These are phyloP conservation scores for Phaethornis superciliosus DNA, from an alignment of 2,113 vertebrate species.

Conservation along the genomic window DNA sequence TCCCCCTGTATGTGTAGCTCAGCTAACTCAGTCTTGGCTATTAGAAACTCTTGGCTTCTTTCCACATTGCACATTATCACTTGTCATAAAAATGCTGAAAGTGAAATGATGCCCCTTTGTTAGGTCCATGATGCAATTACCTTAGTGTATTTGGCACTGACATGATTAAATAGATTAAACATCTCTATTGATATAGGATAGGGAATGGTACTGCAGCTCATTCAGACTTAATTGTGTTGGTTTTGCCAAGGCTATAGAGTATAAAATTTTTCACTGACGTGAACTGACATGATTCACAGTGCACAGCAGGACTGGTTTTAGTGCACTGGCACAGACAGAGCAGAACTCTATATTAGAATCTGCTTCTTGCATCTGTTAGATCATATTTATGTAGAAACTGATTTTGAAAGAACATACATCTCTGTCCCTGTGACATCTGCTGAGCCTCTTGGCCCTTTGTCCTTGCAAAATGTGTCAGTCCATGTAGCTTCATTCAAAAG, in stretches of 20 bases:
- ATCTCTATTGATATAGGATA: not conserved
- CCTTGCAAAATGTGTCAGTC: not conserved
- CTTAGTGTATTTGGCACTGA: slow-evolving; percentile 30
- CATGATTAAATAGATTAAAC: slow-evolving; percentile 26
- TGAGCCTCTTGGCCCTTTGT: not conserved
- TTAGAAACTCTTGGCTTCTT: slow-evolving; percentile 18
- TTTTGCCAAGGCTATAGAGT: slow-evolving; percentile 22
- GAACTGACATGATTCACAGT: slow-evolving; percentile 24
- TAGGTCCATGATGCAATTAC: slow-evolving; percentile 23
- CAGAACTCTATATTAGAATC: not conserved
- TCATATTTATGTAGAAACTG: slow-evolving; percentile 1
- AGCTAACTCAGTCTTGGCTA: not conserved
- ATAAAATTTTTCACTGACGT: not conserved
- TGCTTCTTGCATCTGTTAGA: not conserved
- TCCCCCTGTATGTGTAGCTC: not conserved
- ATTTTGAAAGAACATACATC: not conserved
- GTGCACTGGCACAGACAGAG: not conserved
- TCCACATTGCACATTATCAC: slow-evolving; percentile 42
- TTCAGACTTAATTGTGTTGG: slow-evolving; percentile 29
- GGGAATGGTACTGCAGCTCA: not conserved
- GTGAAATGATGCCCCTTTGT: slow-evolving; percentile 17
- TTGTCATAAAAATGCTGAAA: slow-evolving; percentile 24
- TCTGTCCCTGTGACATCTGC: not conserved
- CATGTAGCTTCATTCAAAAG: not conserved
- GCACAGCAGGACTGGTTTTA: slow-evolving; percentile 18